phyloP scores from a whole-genome alignment of 2,113 vertebrate genomes.

The Xiphias gladius region DNA sequence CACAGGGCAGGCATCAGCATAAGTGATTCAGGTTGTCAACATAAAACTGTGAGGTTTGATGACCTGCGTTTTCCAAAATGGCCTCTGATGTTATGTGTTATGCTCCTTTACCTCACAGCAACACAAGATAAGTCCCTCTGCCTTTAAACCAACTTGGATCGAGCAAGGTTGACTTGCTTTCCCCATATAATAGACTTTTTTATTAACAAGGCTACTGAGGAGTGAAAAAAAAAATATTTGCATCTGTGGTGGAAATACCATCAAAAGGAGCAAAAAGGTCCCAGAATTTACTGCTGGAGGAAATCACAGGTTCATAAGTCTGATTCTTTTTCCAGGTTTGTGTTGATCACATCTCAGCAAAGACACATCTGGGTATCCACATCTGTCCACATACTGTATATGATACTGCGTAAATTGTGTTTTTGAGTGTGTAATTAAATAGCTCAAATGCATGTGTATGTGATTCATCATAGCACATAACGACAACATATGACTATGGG shows the following conservation, averaged over 20 bases:
- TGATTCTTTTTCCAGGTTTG: background rate
- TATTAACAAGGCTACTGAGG: conserved; percentile 11
- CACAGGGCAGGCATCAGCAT: conserved; percentile 20
- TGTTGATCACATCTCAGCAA: conserved; percentile 15
- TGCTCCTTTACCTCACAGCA: conserved; percentile 15
- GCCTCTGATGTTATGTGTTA: conserved; percentile 25
- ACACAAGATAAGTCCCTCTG: conserved; percentile 24
- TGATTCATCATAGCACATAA: conserved; percentile 39
- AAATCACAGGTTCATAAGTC: conserved; percentile 1
- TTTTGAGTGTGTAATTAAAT: conserved; percentile 61
- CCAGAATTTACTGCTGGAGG: conserved; percentile 21
- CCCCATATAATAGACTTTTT: conserved; percentile 19
- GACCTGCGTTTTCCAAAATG: conserved; percentile 37
- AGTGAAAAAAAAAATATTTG: background rate
- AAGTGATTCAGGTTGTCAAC: conserved; percentile 12
- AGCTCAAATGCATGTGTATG: conserved; percentile 49
- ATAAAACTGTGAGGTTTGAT: background rate
- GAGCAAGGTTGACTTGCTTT: conserved; percentile 21
- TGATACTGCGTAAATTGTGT: conserved; percentile 44
- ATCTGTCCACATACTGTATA: conserved; percentile 47
- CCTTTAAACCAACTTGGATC: conserved; percentile 26
- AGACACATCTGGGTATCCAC: conserved; percentile 52
- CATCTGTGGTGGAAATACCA: conserved; percentile 1
- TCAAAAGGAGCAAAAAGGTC: background rate
- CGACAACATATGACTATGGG: conserved; percentile 46